Evolutionary conservation across 2,888 invertebrate species (phyloP).

Genomic region (Vesta saturnalis): DNA sequence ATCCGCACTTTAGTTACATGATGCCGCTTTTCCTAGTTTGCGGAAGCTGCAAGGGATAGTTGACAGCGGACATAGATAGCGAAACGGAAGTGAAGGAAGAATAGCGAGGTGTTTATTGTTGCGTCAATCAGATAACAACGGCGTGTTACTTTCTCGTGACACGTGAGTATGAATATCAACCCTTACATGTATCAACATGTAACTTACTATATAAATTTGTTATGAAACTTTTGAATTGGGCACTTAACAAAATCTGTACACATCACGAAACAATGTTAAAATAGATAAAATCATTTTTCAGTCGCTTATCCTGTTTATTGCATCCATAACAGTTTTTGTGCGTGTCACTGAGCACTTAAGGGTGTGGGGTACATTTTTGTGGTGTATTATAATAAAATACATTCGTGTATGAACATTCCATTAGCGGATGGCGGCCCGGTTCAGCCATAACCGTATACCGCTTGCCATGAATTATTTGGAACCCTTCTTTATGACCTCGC

Average conservation of each 20-base stretch:
- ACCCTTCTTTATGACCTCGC: constrained; percentile 40
- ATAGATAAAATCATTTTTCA: constrained; percentile 35
- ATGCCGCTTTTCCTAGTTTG: constrained; percentile 20
- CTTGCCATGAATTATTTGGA: constrained; percentile 43
- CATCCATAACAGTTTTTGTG: constrained; percentile 41
- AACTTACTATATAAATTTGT: constrained; percentile 34
- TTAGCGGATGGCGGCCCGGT: constrained; percentile 43
- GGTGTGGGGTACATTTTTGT: constrained; percentile 37
- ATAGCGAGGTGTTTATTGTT: constrained; percentile 50
- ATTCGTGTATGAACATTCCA: constrained; percentile 42
- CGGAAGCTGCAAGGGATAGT: constrained; percentile 33
- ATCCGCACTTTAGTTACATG: constrained; percentile 21
- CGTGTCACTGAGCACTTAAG: constrained; percentile 39
- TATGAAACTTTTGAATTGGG: constrained; percentile 28
- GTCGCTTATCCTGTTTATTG: constrained; percentile 38
- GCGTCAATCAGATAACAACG: constrained; percentile 40
- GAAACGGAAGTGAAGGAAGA: constrained; percentile 48
- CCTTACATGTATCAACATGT: constrained; percentile 33
- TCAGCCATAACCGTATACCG: constrained; percentile 44
- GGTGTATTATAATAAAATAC: constrained; percentile 42
- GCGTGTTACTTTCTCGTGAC: constrained; percentile 36
- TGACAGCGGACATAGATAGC: constrained; percentile 48
- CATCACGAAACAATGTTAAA: constrained; percentile 36
- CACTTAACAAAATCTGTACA: constrained; percentile 36
- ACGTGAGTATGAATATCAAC: constrained; percentile 36